Base-by-base conservation (phyloP, 2,797 vertebrate species). In the Pteronotus mesoamericanus region DNA sequence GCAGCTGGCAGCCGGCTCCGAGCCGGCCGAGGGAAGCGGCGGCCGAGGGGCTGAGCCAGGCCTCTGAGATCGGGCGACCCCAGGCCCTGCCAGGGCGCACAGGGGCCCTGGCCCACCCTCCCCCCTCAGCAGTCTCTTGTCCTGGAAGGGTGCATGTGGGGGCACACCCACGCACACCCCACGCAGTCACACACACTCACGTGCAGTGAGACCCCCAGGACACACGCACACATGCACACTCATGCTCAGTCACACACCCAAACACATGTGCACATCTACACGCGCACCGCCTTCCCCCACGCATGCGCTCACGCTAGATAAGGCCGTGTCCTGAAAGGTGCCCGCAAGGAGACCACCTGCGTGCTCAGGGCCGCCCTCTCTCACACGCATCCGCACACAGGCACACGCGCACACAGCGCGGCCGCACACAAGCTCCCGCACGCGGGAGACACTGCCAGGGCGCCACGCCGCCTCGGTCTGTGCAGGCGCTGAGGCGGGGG, bases 401-500 rank as follows among this genome's bases (percentile, higher is more conserved):
- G 32, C 46, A 2, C 32, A 34, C 39, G 8, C 0, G 12, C 10
- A 4, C 5, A 1, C 37, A 16, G 12, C 16, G 82, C 2, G 6
- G 39, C 3, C 9, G 64, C 3, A 2, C 9, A 0, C 5, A 39
- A 26, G n/a, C 51, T 15, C 55, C 34, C 21, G 0, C 10, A n/a
- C 2, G n/a, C 18, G 22, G 6, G 37, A 10, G 55, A 22, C 6
- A 0, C 16, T 12, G 3, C 18, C 11, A 7, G 21, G 42, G 66
- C 7, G 9, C 5, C 3, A 9, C 2, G 1, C 16, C 15, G 1
- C 21, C 39, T 24, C 0, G 1, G 11, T 34, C 71, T 16, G 29
- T 4, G 61, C 1, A 21, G 9, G 46, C 75, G 6, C 32, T 0
- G 53, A 34, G 90, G 34, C 0, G 1, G 18, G 22, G 44, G 3